Conservation (phyloP, 1,140 invertebrate species). For the Cherax quadricarinatus region DNA sequence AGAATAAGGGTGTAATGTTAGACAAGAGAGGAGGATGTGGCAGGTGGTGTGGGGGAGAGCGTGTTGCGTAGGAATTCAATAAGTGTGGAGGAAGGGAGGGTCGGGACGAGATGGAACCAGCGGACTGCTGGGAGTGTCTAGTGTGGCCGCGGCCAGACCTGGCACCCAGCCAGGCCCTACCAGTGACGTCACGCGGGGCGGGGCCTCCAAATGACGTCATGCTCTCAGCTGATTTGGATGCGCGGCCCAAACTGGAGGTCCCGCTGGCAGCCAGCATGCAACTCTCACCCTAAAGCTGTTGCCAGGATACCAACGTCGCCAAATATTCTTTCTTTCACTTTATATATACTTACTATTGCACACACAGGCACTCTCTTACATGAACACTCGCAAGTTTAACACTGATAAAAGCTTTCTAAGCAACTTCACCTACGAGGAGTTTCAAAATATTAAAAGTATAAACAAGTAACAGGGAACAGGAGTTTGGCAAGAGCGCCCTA, state of each 20-base stretch:
- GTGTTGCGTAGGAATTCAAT: slow-evolving; percentile 9
- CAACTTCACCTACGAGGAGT: not conserved
- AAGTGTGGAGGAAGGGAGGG: slow-evolving; percentile 2
- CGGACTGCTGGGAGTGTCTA: slow-evolving; percentile 24
- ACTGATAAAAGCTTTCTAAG: too few relatives aligned
- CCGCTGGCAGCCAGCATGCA: slow-evolving; percentile 12
- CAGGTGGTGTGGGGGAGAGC: not conserved
- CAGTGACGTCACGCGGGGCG: slow-evolving; percentile 34
- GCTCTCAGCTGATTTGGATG: slow-evolving; percentile 43
- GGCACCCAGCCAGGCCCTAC: slow-evolving; percentile 31
- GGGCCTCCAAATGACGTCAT: slow-evolving; percentile 25
- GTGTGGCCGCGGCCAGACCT: slow-evolving; percentile 19
- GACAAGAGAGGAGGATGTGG: not conserved
- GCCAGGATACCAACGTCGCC: not conserved
- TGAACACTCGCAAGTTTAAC: too few relatives aligned
- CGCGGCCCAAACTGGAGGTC: slow-evolving; percentile 23
- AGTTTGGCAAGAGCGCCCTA: slow-evolving; percentile 39
- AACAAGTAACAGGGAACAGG: not conserved
- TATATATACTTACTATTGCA: not conserved
- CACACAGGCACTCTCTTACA: not conserved
- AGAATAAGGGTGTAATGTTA: not conserved
- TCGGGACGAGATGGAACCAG: slow-evolving; percentile 6
- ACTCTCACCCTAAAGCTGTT: slow-evolving; percentile 16
- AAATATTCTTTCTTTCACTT: not conserved
- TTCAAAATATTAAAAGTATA: not conserved